Conservation (phyloP, 2,888 invertebrate species). For the Mimachlamys varia region DNA sequence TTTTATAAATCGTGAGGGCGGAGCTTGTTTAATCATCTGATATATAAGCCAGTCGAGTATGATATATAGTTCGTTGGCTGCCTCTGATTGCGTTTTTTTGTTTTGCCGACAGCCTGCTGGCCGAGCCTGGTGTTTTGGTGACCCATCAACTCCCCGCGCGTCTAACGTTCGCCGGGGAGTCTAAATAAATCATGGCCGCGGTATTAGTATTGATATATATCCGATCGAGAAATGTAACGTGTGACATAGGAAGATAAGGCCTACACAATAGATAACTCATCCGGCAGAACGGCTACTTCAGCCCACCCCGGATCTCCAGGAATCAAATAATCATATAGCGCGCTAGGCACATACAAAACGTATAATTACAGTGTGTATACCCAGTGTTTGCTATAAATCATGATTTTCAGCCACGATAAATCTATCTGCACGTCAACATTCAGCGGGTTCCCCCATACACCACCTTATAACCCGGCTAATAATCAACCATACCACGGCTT, state of each 20-base stretch:
- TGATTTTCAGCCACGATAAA: conserved; percentile 6
- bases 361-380: conserved; percentile 25
- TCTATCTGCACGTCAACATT: neutral
- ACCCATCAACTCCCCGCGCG: neutral
- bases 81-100: neutral
- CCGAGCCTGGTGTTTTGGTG: neutral
- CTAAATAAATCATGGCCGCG: conserved; percentile 5
- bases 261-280: neutral
- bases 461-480: neutral
- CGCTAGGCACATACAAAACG: neutral
- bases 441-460: neutral
- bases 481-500: neutral
- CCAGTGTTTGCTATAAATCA: conserved; percentile 7
- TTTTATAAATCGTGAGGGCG: neutral
- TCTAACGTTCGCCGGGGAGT: neutral
- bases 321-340: conserved; percentile 16
- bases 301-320: neutral
- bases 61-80: neutral
- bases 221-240: conserved; percentile 18
- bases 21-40: neutral
- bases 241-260: neutral
- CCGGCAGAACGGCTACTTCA: neutral
- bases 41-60: neutral
- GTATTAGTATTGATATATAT: conserved; percentile 12
- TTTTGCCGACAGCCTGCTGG: conserved; percentile 6